These are phyloP conservation scores for Sciurus vulgaris DNA, from an alignment of 2,797 vertebrate genomes.

Conservation along the genomic window DNA sequence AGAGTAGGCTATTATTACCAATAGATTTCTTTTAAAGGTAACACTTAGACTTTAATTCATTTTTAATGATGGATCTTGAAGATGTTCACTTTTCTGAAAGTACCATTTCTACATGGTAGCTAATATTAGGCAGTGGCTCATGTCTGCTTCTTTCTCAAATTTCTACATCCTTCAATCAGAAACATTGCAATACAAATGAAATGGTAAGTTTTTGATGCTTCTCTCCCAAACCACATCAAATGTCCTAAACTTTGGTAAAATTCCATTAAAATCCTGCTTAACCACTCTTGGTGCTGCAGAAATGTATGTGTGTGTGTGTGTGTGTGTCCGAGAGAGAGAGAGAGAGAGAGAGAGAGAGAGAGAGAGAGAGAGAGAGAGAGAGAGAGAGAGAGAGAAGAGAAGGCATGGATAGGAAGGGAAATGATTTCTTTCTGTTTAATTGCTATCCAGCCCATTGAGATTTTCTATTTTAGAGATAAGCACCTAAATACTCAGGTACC, in stretches of 20 bases:
- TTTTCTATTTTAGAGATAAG: neutral
- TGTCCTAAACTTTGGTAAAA: neutral
- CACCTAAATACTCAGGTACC: neutral
- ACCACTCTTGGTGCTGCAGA: neutral
- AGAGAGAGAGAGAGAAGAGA: neutral
- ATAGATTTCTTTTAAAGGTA: slow-evolving; percentile 1
- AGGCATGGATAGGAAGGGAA: neutral
- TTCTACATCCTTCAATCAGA: neutral
- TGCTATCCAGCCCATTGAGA: neutral
- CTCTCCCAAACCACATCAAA: neutral
- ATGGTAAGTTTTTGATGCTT: neutral
- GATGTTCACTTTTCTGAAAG: neutral
- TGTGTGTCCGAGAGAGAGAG: neutral
- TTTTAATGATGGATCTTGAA: neutral
- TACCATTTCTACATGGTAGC: neutral
- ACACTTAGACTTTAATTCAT: neutral
- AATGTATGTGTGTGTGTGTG: neutral
- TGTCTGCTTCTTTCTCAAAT: neutral
- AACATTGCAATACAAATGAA: neutral
- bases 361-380: neutral
- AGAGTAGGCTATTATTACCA: neutral
- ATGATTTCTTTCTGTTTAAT: neutral
- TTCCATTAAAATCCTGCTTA: neutral
- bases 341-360: neutral
- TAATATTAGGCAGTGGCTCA: neutral